phyloP scores from a whole-genome alignment of 30 jellyfish, hydroid and myxozoan genomes.

The Catostylus mosaicus region DNA sequence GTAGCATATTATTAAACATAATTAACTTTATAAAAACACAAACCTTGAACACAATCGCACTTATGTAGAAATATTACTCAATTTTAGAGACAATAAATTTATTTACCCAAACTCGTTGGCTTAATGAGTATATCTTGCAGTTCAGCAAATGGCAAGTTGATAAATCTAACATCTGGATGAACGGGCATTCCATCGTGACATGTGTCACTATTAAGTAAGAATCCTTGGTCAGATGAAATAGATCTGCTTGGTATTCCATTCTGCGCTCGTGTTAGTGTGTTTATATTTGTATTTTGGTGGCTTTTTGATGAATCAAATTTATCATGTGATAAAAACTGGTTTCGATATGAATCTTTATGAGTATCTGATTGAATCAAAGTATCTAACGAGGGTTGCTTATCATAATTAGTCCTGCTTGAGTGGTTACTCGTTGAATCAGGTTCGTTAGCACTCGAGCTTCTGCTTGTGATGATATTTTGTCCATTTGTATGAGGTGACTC shows the following conservation, averaged over 20 bases:
- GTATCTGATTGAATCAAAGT: conserved; percentile 1
- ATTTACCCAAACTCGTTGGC: conserved; percentile 92
- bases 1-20: no score
- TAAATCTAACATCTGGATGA: conserved; percentile 94
- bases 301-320: conserved; percentile 22
- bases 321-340: neutral
- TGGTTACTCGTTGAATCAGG: conserved; percentile 29
- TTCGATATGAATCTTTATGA: neutral
- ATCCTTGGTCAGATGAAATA: conserved; percentile 17
- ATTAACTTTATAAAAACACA: no score
- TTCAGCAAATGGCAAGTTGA: conserved; percentile 83
- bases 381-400: conserved; percentile 25
- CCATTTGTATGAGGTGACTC: conserved; percentile 15
- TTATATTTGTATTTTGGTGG: conserved; percentile 20
- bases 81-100: no score
- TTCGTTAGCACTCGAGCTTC: conserved; percentile 9
- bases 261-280: conserved; percentile 14
- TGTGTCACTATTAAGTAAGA: conserved; percentile 12
- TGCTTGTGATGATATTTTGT: neutral
- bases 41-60: no score
- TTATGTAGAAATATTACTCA: no score
- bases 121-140: conserved; percentile 77
- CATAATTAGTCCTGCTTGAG: conserved; percentile 11
- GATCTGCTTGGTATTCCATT: conserved; percentile 18
- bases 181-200: conserved; percentile 84